These are phyloP conservation scores for Planiliza haematocheilus DNA, from an alignment of 2,113 vertebrate genomes.

Conservation along the genomic window DNA sequence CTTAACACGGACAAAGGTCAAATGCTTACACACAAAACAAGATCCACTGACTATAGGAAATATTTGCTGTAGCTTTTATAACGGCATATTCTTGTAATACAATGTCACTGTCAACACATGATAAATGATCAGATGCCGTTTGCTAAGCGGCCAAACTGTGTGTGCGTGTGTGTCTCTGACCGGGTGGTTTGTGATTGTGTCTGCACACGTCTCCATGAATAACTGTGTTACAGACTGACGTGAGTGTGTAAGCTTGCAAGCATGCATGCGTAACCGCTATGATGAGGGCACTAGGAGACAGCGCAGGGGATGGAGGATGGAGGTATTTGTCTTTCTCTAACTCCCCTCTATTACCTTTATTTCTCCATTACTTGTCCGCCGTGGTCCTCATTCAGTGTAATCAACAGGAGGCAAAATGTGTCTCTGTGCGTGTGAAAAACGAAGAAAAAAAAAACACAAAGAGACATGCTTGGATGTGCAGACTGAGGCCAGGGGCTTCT, in stretches of 20 bases:
- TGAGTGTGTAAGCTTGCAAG: too few relatives aligned
- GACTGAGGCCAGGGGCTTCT: slow-evolving; percentile 23
- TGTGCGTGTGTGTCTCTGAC: background rate
- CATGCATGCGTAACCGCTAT: background rate
- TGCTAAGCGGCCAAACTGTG: slow-evolving; percentile 16
- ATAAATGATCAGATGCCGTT: slow-evolving; percentile 6
- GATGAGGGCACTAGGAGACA: background rate
- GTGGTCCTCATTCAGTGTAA: background rate
- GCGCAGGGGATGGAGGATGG: background rate
- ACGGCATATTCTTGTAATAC: too few relatives aligned
- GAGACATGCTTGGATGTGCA: slow-evolving; percentile 38
- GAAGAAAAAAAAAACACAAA: background rate
- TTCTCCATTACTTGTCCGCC: background rate
- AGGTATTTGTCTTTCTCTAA: slow-evolving; percentile 1
- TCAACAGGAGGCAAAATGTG: slow-evolving; percentile 1
- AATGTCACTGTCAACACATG: too few relatives aligned
- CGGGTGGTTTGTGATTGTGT: slow-evolving; percentile 4
- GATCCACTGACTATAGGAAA: background rate
- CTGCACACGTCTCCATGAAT: slow-evolving; percentile 16
- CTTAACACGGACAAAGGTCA: slow-evolving; percentile 8
- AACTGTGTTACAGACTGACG: background rate
- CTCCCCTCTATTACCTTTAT: background rate
- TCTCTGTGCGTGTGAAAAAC: slow-evolving; percentile 15
- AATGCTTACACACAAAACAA: background rate
- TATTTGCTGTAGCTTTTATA: too few relatives aligned